Evolutionary conservation across 2,888 invertebrate species (phyloP).

Genomic region (Asteroscopus sphinx): DNA sequence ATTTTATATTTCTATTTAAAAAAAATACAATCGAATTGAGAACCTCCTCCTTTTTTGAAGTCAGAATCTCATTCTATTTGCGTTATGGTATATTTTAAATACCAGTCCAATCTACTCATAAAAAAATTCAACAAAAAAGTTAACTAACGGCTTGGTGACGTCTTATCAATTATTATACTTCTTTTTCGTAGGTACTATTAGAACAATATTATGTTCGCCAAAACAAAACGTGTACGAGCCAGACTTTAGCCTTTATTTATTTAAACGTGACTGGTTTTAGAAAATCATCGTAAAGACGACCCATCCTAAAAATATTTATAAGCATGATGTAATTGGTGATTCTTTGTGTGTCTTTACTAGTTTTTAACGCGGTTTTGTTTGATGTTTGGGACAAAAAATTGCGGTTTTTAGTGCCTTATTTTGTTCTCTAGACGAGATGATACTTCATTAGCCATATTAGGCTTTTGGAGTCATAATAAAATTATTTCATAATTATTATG

Average conservation of each 20-base stretch:
- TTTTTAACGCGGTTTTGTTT: slow-evolving; percentile 23
- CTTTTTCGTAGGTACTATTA: slow-evolving; percentile 3
- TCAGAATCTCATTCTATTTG: too few relatives aligned
- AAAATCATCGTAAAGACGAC: slow-evolving; percentile 14
- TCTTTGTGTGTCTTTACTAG: slow-evolving; percentile 27
- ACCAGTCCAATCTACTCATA: too few relatives aligned
- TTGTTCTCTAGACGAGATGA: slow-evolving; percentile 6
- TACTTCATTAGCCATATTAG: not conserved
- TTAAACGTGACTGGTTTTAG: slow-evolving; percentile 46
- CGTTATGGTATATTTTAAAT: too few relatives aligned
- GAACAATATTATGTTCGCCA: not conserved
- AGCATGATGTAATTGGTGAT: slow-evolving; percentile 42
- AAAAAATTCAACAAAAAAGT: too few relatives aligned
- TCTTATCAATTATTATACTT: not conserved
- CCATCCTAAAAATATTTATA: slow-evolving; percentile 42
- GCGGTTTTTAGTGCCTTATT: not conserved
- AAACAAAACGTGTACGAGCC: slow-evolving; percentile 14
- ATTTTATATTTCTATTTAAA: too few relatives aligned
- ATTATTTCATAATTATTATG: not conserved
- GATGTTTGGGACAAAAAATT: slow-evolving; percentile 35
- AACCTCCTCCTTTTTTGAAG: too few relatives aligned
- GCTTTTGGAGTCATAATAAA: not conserved
- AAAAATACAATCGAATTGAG: too few relatives aligned
- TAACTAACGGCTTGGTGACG: not conserved
- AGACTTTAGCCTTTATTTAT: slow-evolving; percentile 16